These are phyloP conservation scores for Anguilla pacifica DNA, from an alignment of 2,797 vertebrate genomes.

Conservation along the genomic window DNA sequence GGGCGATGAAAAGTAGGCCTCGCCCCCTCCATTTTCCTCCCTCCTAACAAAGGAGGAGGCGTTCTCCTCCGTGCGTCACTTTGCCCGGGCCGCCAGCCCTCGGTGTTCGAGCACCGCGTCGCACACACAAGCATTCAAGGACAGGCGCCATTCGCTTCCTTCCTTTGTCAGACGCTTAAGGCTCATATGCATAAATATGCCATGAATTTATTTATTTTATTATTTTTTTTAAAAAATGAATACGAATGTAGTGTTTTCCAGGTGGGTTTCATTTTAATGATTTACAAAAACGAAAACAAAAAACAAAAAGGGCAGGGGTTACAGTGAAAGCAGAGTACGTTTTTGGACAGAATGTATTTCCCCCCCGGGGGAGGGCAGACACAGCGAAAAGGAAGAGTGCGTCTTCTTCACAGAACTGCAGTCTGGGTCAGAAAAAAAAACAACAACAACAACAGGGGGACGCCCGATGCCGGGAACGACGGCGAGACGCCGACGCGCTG, in stretches of 20 bases:
- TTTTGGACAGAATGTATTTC: slow-evolving; percentile 15
- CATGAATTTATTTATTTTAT: neutral
- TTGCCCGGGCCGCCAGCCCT: neutral
- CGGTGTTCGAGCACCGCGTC: neutral
- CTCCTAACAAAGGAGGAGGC: neutral
- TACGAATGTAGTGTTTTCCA: slow-evolving; percentile 15
- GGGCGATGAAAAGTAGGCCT: slow-evolving; percentile 5
- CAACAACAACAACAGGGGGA: no score
- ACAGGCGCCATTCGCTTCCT: neutral
- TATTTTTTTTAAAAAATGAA: slow-evolving; percentile 19
- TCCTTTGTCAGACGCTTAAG: neutral
- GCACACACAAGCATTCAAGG: neutral
- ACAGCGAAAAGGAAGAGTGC: no score
- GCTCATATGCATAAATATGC: neutral
- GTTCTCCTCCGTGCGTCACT: neutral
- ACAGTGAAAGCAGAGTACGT: slow-evolving; percentile 1
- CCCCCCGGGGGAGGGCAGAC: neutral
- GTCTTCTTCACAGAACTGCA: neutral
- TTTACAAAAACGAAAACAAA: neutral
- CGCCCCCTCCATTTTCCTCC: neutral
- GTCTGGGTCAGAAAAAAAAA: neutral
- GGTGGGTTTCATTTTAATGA: slow-evolving; percentile 31
- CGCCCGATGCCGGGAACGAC: neutral
- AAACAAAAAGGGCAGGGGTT: slow-evolving; percentile 28
- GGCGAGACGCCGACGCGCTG: neutral